phyloP scores from a whole-genome alignment of 2,113 vertebrate species.

The Riparia riparia region DNA sequence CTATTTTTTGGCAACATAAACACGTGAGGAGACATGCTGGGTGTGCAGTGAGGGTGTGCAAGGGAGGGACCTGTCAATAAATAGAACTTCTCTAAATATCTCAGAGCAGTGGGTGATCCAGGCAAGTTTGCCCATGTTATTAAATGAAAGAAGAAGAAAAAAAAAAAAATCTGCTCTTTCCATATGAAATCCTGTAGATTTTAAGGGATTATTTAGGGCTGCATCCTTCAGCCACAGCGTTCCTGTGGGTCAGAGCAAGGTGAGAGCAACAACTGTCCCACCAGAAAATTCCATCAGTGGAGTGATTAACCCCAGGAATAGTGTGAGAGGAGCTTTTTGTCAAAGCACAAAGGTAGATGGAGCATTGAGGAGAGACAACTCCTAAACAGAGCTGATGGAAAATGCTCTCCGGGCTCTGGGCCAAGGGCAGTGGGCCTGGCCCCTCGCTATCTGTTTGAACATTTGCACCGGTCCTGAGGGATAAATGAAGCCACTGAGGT shows the following conservation, averaged over 20 bases:
- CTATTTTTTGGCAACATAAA: neutral
- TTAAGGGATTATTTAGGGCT: neutral
- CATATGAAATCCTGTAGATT: neutral
- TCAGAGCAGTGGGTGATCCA: neutral
- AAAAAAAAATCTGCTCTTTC: neutral
- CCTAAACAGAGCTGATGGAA: neutral
- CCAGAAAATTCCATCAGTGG: neutral
- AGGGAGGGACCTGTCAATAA: neutral
- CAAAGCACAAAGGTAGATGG: neutral
- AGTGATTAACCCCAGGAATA: neutral
- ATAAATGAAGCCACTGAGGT: conserved; percentile 24
- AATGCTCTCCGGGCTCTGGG: neutral
- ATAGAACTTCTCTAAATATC: neutral
- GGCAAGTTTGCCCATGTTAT: neutral
- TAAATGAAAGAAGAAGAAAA: neutral
- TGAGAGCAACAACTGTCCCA: neutral
- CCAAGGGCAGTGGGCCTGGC: neutral
- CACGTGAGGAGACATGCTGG: neutral
- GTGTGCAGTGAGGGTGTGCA: neutral
- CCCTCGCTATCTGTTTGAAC: neutral
- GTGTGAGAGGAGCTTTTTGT: neutral
- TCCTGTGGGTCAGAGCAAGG: neutral
- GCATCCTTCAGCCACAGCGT: rapidly evolving
- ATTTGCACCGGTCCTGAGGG: conserved; percentile 22
- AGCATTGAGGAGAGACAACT: neutral